These are phyloP conservation scores for Anguilla megastoma DNA, from an alignment of 2,797 vertebrate genomes.

Conservation along the genomic window DNA sequence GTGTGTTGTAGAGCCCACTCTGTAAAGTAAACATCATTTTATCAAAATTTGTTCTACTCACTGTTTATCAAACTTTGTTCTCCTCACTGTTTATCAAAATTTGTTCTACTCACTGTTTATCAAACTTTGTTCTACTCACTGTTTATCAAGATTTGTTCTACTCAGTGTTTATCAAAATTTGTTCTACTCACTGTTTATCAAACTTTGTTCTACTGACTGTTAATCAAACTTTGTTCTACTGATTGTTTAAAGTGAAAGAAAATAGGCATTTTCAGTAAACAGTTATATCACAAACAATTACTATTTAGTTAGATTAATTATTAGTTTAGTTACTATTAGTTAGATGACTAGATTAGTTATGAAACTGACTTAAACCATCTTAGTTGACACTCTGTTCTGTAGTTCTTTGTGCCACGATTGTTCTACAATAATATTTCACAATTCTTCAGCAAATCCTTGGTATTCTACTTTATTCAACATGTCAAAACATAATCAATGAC, in stretches of 20 bases:
- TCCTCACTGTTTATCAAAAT: too few species aligned
- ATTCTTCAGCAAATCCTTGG: not conserved
- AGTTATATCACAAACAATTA: not conserved
- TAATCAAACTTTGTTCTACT: not conserved
- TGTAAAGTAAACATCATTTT: not conserved
- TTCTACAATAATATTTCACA: not conserved
- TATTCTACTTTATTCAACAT: not conserved
- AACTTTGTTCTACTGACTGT: too few species aligned
- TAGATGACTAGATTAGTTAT: not conserved
- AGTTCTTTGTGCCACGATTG: not conserved
- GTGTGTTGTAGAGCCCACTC: not conserved
- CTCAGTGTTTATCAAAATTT: too few species aligned
- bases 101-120: too few species aligned
- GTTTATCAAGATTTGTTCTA: too few species aligned
- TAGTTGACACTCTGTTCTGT: not conserved
- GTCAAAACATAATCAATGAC: not conserved
- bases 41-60: not conserved
- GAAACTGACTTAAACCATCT: not conserved
- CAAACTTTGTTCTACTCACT: too few species aligned
- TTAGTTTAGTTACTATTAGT: too few species aligned
- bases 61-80: too few species aligned
- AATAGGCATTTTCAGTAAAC: not conserved
- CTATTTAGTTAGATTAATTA: too few species aligned
- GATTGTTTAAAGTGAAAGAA: not conserved
- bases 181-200: too few species aligned